These are phyloP conservation scores for Agrypnia vestita DNA, from an alignment of 1,140 invertebrate species.

Conservation along the genomic window DNA sequence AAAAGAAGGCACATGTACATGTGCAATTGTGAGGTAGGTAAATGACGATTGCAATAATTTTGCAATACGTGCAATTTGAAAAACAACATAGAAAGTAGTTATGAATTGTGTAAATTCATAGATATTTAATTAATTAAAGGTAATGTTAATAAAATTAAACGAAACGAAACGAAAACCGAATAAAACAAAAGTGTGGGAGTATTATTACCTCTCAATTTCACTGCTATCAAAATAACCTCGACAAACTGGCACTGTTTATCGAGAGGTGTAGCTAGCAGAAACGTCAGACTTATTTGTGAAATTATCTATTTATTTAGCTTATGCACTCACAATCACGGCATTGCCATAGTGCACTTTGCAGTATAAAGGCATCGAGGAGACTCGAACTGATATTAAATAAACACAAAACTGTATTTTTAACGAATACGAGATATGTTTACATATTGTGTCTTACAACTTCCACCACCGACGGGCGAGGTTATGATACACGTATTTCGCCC, in stretches of 20 bases:
- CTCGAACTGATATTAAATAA: constrained; percentile 7
- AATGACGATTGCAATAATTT: too few relatives aligned
- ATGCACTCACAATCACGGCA: constrained; percentile 24
- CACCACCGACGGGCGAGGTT: constrained; percentile 38
- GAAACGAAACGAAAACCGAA: not conserved
- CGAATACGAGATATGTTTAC: constrained; percentile 37
- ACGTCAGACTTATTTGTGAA: constrained; percentile 17
- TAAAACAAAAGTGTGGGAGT: not conserved
- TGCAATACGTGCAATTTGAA: too few relatives aligned
- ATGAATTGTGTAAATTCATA: too few relatives aligned
- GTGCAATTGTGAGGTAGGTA: too few relatives aligned
- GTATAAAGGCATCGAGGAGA: not conserved
- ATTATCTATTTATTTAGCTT: not conserved
- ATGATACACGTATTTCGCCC: constrained; percentile 30
- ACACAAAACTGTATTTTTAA: constrained; percentile 34
- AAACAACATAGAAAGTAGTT: too few relatives aligned
- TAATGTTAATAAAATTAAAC: not conserved
- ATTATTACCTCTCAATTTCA: constrained; percentile 19
- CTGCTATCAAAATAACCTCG: constrained; percentile 26
- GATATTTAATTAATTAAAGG: not conserved
- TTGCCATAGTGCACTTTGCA: constrained; percentile 25
- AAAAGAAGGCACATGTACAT: too few relatives aligned
- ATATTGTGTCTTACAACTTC: constrained; percentile 33
- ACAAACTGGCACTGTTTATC: constrained; percentile 41
- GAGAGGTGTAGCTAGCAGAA: constrained; percentile 30